Base-by-base conservation (phyloP, 53 echinoderm and acorn worm species). In the Echinarachnius parma region DNA sequence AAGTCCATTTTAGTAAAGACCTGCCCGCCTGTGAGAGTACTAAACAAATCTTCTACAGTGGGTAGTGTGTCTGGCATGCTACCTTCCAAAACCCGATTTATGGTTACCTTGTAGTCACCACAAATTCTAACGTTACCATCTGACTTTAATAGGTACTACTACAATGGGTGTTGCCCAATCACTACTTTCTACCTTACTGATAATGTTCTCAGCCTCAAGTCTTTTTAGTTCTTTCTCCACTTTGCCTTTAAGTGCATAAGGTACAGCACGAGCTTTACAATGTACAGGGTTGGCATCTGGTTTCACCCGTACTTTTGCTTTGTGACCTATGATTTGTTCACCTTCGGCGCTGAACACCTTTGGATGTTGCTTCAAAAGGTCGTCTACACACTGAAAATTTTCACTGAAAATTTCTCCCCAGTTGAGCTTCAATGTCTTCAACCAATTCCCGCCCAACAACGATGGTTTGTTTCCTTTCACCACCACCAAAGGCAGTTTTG, bases 1-100 rank as follows among this genome's bases (percentile, higher is more conserved):
- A 82, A 42, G 26, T 87, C 87, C 9, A 87, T 27, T 62, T 82
- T 89, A 1, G 60, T 61, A 52, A 80, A 88, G 19, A 27, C 18
- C 53, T 78, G 31, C 4, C 87, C 82, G 0, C 78, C 77, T 30
- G 77, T 35, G 5, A 74, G 31, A 14, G 34, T 54, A 14, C 77
- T 70, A 48, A 86, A 86, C 22, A 83, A 29, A 47, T 83, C 84
- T 26, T 78, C 69, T 2, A 53, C 44, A 8, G 21, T 50, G 1
- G 79, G 79, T 1, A 78, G 20, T 32, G 66, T 54, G 27, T 78
- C 53, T 1, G 79, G 20, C n/a, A n/a, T n/a, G n/a, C 4, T 78
- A 54, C 1, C 44, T 16, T 66, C 57, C 9, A 75, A 10, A 2
- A 57, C 53, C 66, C 65, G 28, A 21, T 71, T 53, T 30, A 71